phyloP scores from a whole-genome alignment of 2,113 vertebrate species.

The Misgurnus anguillicaudatus region DNA sequence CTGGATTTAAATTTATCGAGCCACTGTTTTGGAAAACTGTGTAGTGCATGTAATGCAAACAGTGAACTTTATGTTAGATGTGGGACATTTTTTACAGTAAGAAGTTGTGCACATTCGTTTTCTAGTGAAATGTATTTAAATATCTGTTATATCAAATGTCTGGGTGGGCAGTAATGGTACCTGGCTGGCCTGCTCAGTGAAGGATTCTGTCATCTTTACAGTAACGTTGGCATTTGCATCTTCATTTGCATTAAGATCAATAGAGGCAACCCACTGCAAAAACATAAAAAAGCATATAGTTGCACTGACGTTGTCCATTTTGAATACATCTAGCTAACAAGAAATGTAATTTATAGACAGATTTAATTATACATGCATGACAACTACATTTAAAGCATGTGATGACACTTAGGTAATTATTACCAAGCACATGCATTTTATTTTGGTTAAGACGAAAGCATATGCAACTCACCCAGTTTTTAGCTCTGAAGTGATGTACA shows the following conservation, averaged over 20 bases:
- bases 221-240: conserved; percentile 79
- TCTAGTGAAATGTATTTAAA: too few species aligned
- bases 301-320: not conserved
- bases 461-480: conserved; percentile 75
- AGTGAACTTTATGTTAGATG: too few species aligned
- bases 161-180: conserved; percentile 55
- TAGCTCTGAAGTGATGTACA: conserved; percentile 76
- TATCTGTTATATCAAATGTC: too few species aligned
- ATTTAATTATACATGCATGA: not conserved
- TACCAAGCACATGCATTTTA: not conserved
- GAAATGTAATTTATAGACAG: not conserved
- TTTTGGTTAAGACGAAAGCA: not conserved
- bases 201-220: conserved; percentile 77
- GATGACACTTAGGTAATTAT: too few species aligned
- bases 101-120: too few species aligned
- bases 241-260: conserved; percentile 80
- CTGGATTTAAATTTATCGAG: too few species aligned
- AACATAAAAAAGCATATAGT: not conserved
- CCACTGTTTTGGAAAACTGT: too few species aligned
- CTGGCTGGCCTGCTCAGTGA: conserved; percentile 82
- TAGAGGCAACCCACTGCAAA: conserved; percentile 82
- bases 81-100: too few species aligned
- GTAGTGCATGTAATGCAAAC: too few species aligned
- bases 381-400: too few species aligned
- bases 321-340: not conserved